Evolutionary conservation across 2,113 vertebrate species (phyloP), one percentile per base, ranked within the genome.

Genomic region (Peromyscus polionotus): DNA sequence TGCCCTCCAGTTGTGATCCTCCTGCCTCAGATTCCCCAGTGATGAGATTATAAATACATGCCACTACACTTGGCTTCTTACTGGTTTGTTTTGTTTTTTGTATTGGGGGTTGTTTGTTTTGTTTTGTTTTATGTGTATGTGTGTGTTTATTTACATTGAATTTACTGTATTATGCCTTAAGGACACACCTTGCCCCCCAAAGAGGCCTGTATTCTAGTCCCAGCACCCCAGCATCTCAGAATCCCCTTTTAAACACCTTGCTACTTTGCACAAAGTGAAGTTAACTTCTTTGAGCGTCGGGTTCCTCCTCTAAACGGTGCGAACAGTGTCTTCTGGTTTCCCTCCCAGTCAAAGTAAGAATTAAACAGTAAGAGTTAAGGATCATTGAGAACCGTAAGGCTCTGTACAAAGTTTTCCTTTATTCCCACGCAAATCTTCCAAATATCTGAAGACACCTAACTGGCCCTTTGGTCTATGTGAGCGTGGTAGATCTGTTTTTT

Each of bases 271-370:
- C 26, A 92, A 87, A 85, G 22, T 76, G 39, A 93, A 70, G 8
- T 77, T 81, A 17, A 31, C 11, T 45, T 36, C 68, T 93, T 57
- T 85, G 73, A 94, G 19, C n/a, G 81, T 96, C 39, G 22, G 36
- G 67, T 96, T 59, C 13, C n/a, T 90, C 61, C 61, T 79, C 68
- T 91, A 22, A 88, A 93, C 68, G 91, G 57, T n/a, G 76, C 93
- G 17, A 90, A 33, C 73, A 84, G 12, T n/a, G 16, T 20, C 45
- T 91, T 11, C 51, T 87, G 9, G 3, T 54, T 51, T 92, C 59
- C 48, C n/a, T 96, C 63, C 45, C 8, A 67, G 67, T 79, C 54
- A 33, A 72, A 51, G 39, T 45, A 85, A 96, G 65, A 92, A 70
- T 85, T 39, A 63, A 75, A 68, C 33, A 75, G 77, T 83, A 79